Conservation (phyloP, 2,888 invertebrate genomes). For the Chaetogeoica ovagalla region DNA sequence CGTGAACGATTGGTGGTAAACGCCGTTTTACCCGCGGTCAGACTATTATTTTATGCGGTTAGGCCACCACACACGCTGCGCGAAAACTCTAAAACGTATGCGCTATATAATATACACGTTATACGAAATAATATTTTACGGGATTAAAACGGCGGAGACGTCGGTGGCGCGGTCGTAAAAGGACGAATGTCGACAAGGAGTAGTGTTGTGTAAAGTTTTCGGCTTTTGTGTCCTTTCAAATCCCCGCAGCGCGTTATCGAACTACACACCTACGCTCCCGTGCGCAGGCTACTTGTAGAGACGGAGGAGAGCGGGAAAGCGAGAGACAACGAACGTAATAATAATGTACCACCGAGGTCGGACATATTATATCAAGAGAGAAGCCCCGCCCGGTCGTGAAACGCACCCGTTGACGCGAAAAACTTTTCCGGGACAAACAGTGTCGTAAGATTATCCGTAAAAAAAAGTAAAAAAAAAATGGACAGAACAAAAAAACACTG, state of each 20-base stretch:
- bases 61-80: no score
- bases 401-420: not conserved
- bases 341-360: slow-evolving; percentile 13
- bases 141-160: no score
- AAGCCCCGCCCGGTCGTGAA: not conserved
- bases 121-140: no score
- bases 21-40: no score
- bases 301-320: no score
- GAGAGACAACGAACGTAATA: not conserved
- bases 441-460: not conserved
- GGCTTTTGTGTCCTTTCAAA: not conserved
- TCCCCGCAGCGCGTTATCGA: not conserved
- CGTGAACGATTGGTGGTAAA: no score
- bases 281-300: not conserved
- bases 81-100: no score
- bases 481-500: no score
- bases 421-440: slow-evolving; percentile 17
- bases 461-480: not conserved
- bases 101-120: no score
- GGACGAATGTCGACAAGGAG: no score
- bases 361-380: slow-evolving; percentile 15
- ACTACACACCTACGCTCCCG: not conserved
- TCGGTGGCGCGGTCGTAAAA: no score
- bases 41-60: no score
- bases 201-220: not conserved